Conservation (phyloP, 2,888 invertebrate species). For the Drosophila lutescens region DNA sequence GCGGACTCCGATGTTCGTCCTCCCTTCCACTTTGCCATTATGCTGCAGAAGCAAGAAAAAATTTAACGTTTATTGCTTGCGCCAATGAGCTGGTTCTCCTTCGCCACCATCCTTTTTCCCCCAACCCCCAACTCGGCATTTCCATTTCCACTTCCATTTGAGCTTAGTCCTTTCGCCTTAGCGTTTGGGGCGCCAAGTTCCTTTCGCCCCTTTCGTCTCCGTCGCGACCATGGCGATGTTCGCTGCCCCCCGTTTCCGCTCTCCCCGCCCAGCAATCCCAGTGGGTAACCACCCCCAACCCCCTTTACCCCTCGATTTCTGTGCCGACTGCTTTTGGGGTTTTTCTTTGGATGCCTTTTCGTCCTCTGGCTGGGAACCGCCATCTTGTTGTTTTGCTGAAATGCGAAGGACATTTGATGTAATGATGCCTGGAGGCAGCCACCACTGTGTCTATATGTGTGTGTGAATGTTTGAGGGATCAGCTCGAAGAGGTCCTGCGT, state of each 20-base stretch:
- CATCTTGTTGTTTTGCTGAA: conserved; percentile 80
- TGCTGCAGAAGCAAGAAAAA: conserved; percentile 74
- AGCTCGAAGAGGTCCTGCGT: conserved; percentile 56
- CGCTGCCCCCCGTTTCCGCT: conserved; percentile 31
- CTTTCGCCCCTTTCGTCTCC: conserved; percentile 41
- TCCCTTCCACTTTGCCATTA: conserved; percentile 61
- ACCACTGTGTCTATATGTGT: conserved; percentile 46
- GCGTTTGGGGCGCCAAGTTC: conserved; percentile 70
- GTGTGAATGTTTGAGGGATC: conserved; percentile 55
- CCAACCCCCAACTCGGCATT: conserved; percentile 3
- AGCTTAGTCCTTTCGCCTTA: conserved; percentile 67
- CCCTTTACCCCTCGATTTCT: conserved; percentile 9
- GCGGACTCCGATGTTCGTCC: conserved; percentile 28
- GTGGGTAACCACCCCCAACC: conserved; percentile 21
- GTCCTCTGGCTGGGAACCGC: conserved; percentile 63
- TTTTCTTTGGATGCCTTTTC: conserved; percentile 65
- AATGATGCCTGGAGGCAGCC: conserved; percentile 80
- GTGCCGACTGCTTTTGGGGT: conserved; percentile 56
- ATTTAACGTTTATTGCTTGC: conserved; percentile 81
- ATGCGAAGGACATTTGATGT: conserved; percentile 82
- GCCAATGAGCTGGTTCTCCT: conserved; percentile 75
- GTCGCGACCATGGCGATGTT: conserved; percentile 52
- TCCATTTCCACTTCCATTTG: conserved; percentile 33
- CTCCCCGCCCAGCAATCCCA: conserved; percentile 5
- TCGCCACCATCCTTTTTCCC: conserved; percentile 12